phyloP scores from a whole-genome alignment of 2,888 invertebrate species.

The Trilocha varians region DNA sequence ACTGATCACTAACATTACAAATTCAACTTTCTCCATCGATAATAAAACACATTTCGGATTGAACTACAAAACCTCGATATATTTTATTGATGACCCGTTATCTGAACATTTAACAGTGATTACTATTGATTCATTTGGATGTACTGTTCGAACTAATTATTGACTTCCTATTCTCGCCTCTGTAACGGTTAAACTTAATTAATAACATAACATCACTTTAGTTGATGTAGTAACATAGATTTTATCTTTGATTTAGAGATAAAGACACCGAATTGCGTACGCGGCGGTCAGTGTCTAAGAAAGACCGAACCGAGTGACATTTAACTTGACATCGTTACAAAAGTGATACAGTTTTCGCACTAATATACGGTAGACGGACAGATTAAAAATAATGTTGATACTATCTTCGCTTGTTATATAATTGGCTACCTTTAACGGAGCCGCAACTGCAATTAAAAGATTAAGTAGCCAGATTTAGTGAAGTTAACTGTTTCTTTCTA shows the following conservation, averaged over 20 bases:
- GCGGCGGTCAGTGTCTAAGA: conserved; percentile 10
- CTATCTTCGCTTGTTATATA: conserved; percentile 6
- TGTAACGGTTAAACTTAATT: conserved; percentile 1
- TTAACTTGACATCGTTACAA: conserved; percentile 17
- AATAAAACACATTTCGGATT: not conserved
- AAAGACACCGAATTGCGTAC: conserved; percentile 15
- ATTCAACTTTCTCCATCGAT: not conserved
- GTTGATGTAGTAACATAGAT: not conserved
- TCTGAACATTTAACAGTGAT: not conserved
- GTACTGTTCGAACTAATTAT: not conserved
- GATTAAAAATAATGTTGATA: conserved; percentile 18
- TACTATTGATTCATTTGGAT: not conserved
- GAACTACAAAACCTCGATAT: not conserved
- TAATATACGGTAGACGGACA: conserved; percentile 13
- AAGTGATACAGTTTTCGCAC: conserved; percentile 15
- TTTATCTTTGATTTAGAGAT: conserved; percentile 8
- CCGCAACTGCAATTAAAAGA: conserved; percentile 8
- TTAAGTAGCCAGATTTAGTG: not conserved
- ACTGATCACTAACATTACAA: not conserved
- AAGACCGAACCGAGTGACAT: conserved; percentile 12
- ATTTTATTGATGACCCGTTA: not conserved
- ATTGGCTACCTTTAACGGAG: conserved; percentile 10
- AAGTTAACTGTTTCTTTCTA: not conserved
- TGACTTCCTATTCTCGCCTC: not conserved
- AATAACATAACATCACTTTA: not conserved